Evolutionary conservation across 2,113 vertebrate species (phyloP).

Genomic region (Pogona vitticeps): DNA sequence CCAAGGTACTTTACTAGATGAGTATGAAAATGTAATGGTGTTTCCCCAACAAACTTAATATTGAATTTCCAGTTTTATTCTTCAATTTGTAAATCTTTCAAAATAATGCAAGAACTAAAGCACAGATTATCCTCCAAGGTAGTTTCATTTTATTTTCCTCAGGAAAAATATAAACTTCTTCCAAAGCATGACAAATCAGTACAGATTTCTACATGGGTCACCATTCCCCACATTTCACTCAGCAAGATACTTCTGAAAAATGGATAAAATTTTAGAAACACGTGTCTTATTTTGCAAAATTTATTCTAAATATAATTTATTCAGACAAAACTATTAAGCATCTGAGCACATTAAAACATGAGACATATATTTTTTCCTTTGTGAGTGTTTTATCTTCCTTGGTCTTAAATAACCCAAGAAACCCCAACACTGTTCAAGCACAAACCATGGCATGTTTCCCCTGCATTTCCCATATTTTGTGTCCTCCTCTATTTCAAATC

Average conservation of each 20-base stretch:
- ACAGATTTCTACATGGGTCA: constrained; percentile 18
- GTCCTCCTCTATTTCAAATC: too few relatives aligned
- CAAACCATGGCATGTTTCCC: neutral
- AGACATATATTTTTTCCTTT: neutral
- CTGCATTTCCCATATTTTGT: too few relatives aligned
- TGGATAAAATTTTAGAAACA: neutral
- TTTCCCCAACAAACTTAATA: neutral
- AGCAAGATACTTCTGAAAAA: neutral
- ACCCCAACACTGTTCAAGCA: neutral
- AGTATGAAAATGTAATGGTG: neutral
- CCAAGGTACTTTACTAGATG: neutral
- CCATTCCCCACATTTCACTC: neutral
- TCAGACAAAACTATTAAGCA: neutral
- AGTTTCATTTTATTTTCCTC: neutral
- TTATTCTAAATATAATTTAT: neutral
- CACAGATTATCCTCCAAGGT: constrained; percentile 28
- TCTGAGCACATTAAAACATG: neutral
- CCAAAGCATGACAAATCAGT: constrained; percentile 21
- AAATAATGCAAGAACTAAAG: neutral
- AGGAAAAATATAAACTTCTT: neutral
- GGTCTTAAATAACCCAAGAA: neutral
- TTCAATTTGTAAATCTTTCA: neutral
- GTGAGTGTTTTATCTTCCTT: neutral
- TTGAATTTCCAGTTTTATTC: neutral
- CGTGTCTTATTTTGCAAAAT: neutral